phyloP scores from a whole-genome alignment of 2,888 invertebrate genomes.

The Sphecodes monilicornis region DNA sequence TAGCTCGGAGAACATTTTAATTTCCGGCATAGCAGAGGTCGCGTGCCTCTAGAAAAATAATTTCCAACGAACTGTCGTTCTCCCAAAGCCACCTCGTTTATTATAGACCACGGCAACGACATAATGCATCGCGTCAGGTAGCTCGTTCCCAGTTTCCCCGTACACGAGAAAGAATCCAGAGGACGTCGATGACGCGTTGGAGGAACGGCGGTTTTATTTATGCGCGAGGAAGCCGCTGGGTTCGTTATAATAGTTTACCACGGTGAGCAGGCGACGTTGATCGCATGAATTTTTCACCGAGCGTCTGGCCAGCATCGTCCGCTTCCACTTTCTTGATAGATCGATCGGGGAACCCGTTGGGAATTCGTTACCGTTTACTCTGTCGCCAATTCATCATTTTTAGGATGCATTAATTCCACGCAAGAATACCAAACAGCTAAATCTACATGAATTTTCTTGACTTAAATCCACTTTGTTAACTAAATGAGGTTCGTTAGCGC shows the following conservation, averaged over 20 bases:
- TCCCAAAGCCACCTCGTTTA: neutral
- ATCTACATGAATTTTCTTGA: no score
- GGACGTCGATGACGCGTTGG: neutral
- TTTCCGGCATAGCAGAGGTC: neutral
- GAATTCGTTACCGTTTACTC: neutral
- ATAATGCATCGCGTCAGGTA: neutral
- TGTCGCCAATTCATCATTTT: neutral
- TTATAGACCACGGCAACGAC: neutral
- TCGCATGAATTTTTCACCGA: constrained; percentile 18
- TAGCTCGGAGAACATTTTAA: neutral
- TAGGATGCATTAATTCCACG: no score
- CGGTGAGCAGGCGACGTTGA: constrained; percentile 4
- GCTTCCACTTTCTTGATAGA: neutral
- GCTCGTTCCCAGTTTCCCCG: neutral
- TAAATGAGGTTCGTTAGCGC: no score
- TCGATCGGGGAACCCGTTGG: neutral
- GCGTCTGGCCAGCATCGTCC: neutral
- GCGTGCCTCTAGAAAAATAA: neutral
- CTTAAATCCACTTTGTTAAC: no score
- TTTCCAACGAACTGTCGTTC: neutral
- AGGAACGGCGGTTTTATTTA: constrained; percentile 9
- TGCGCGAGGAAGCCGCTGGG: constrained; percentile 4
- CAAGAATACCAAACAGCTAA: no score
- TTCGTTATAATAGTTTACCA: constrained; percentile 21
- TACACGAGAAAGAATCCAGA: neutral